Evolutionary conservation across 2,797 vertebrate genomes (phyloP).

Genomic region (Hafferia zeledoni): DNA sequence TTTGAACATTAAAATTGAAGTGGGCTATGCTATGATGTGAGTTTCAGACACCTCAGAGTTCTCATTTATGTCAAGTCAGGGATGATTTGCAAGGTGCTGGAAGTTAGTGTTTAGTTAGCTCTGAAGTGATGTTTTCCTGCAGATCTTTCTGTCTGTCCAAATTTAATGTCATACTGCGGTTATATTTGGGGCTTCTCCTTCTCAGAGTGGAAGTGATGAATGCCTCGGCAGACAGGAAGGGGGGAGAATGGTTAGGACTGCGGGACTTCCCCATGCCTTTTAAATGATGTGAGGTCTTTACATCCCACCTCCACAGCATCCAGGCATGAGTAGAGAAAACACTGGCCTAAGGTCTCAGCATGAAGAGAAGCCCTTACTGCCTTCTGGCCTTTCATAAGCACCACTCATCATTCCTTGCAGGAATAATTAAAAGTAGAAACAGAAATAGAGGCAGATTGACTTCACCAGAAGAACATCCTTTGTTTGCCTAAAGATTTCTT

Average conservation of each 20-base stretch:
- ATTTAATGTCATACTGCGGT: not conserved
- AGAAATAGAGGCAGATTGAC: not conserved
- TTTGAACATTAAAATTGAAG: not conserved
- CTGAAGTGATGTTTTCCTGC: not conserved
- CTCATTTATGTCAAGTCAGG: not conserved
- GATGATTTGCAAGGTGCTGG: not conserved
- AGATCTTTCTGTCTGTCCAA: not conserved
- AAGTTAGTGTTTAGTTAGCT: not conserved
- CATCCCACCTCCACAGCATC: not conserved
- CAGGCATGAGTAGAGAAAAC: not conserved
- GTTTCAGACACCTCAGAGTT: not conserved
- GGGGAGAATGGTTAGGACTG: not conserved
- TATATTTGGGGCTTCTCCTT: not conserved
- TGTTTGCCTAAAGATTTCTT: not conserved
- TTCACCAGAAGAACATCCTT: not conserved
- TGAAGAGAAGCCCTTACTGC: not conserved
- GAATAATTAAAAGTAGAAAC: conserved; percentile 32
- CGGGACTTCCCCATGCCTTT: not conserved
- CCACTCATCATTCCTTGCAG: not conserved
- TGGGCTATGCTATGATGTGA: not conserved
- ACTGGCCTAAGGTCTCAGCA: not conserved
- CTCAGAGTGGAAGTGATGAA: not conserved
- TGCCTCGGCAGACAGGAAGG: not conserved
- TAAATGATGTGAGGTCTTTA: not conserved
- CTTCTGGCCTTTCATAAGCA: not conserved